Evolutionary conservation across 1,140 invertebrate genomes (phyloP), one percentile per base, ranked within the genome.

Genomic region (Zaprionus kolodkinae): DNA sequence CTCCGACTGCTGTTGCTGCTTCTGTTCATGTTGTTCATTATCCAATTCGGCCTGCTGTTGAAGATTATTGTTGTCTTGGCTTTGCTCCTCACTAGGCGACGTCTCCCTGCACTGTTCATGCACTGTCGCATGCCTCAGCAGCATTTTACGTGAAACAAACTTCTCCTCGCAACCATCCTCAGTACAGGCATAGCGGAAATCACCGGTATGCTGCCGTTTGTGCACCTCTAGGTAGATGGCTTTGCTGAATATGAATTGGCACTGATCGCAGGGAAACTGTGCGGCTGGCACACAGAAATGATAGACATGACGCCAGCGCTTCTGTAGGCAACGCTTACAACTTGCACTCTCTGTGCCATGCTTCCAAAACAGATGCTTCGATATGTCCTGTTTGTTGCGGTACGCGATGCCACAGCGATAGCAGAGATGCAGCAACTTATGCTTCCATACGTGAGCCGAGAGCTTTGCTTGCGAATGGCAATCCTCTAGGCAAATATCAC

Each of bases 271-370:
- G 1, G 94, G 93, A 92, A 97, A 97, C 30, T 94, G 93, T 13
- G 94, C 93, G 6, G 97, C 96, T 17, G 97, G 97, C 69, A 96
- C 95, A 89, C 97, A 98, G 88, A 97, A 97, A 87, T 98, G 97
- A 93, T 97, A 98, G 10, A 97, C 96, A 92, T 97, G 96, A 0
- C 96, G 96, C 97, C 97, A 97, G 78, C 97, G 97, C 86, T 97
- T 97, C 76, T 97, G 96, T 5, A 97, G 90, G 93, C 97, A 98
- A 84, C 95, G 95, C 92, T 97, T 97, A 91, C 97, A 98, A 5
- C 96, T 92, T 2, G 96, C 95, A 93, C 96, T 97, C 89, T 97
- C 96, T 5, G 96, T 97, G 12, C 96, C 96, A 91, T 98, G 97
- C 91, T 98, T 97, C 97, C 97, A 98, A 91, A 97, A 97, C 43